Evolutionary conservation across 2,797 vertebrate species (phyloP).

Genomic region (Ambastaia sidthimunki): DNA sequence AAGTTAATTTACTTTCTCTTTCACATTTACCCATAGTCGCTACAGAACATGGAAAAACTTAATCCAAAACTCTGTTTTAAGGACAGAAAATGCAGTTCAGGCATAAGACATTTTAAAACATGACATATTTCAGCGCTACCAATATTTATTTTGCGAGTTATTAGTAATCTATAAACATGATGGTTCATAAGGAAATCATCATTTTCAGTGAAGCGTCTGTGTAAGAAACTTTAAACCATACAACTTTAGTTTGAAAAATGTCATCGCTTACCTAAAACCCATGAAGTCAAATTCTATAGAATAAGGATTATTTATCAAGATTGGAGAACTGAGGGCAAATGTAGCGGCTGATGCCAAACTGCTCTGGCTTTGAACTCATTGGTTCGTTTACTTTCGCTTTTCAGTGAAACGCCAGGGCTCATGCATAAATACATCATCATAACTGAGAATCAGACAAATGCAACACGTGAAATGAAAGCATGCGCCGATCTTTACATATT

Average conservation of each 20-base stretch:
- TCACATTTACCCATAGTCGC: background rate
- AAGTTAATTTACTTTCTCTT: background rate
- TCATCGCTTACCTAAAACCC: background rate
- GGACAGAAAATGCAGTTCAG: background rate
- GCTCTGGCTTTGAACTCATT: background rate
- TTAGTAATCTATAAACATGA: background rate
- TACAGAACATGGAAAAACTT: background rate
- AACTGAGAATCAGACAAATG: too few species aligned
- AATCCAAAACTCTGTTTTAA: background rate
- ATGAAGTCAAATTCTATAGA: background rate
- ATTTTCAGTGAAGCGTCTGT: background rate
- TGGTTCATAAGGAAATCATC: background rate
- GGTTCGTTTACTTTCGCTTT: slow-evolving; percentile 6
- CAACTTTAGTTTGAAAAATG: background rate
- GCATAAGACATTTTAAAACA: background rate
- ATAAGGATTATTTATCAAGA: background rate
- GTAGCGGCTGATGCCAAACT: background rate
- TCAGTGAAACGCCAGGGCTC: background rate
- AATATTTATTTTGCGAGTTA: background rate
- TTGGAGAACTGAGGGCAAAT: background rate
- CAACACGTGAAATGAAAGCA: too few species aligned
- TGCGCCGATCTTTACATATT: too few species aligned
- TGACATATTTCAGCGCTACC: background rate
- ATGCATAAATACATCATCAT: background rate
- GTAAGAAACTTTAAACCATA: background rate